phyloP scores from a whole-genome alignment of 2,113 vertebrate species.

The Cebidichthys violaceus region DNA sequence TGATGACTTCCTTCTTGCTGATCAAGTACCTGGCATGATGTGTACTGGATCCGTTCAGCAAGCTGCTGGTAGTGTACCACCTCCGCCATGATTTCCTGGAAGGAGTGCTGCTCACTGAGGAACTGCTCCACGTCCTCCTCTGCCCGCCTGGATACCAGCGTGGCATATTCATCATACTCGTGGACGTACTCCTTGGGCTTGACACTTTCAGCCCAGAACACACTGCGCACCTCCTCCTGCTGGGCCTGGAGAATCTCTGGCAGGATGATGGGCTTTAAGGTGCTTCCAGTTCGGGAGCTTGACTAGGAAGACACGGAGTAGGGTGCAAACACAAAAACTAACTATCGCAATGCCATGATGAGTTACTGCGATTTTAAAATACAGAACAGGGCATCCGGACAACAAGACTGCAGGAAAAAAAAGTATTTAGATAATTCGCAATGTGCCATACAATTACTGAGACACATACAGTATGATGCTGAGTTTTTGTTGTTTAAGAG shows the following conservation, averaged over 20 bases:
- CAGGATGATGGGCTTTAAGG: constrained; percentile 86
- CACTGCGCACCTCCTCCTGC: constrained; percentile 80
- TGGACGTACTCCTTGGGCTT: constrained; percentile 83
- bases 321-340: neutral
- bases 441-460: neutral
- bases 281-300: constrained; percentile 62
- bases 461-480: neutral
- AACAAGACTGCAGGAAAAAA: neutral
- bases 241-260: constrained; percentile 84
- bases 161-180: constrained; percentile 87
- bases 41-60: constrained; percentile 86
- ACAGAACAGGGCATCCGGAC: neutral
- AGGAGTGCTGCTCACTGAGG: constrained; percentile 83
- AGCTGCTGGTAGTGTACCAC: constrained; percentile 86
- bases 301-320: constrained; percentile 64
- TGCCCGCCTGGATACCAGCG: constrained; percentile 85
- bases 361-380: neutral
- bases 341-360: neutral
- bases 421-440: neutral
- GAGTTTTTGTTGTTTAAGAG: constrained; percentile 4
- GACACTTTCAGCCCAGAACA: constrained; percentile 82
- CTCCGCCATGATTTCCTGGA: constrained; percentile 86
- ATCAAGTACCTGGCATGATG: constrained; percentile 83
- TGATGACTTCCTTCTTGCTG: neutral
- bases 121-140: constrained; percentile 86